These are phyloP conservation scores for Holothuria scabra DNA, from an alignment of 53 echinoderm and acorn worm species.

Conservation along the genomic window DNA sequence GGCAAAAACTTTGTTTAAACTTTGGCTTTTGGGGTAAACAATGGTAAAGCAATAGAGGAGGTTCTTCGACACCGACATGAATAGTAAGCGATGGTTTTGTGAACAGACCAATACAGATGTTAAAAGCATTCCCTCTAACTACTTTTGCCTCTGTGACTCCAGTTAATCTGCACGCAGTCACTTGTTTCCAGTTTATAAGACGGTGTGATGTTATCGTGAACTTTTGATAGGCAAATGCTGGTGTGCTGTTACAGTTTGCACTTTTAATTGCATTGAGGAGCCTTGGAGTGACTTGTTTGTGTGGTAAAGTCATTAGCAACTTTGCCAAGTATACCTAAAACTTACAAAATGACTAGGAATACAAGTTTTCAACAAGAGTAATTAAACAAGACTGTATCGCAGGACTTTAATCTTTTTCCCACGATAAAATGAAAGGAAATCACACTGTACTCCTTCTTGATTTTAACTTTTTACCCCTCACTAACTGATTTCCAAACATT, in stretches of 20 bases:
- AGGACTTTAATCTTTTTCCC: not conserved
- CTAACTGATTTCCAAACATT: not conserved
- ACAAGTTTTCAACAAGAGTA: slow-evolving; percentile 1
- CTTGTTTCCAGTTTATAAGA: not conserved
- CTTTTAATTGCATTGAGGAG: slow-evolving; percentile 11
- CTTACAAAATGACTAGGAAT: not conserved
- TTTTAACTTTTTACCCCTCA: not conserved
- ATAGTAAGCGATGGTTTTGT: not conserved
- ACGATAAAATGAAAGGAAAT: not conserved
- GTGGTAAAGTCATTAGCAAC: slow-evolving; percentile 23
- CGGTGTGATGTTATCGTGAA: slow-evolving; percentile 9
- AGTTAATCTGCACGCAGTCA: not conserved
- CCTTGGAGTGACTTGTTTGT: not conserved
- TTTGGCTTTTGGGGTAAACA: too few relatives aligned
- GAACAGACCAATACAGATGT: slow-evolving; percentile 8
- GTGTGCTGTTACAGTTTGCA: not conserved
- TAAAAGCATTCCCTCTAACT: slow-evolving; percentile 7
- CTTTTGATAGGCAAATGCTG: not conserved
- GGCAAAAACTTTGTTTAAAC: not conserved
- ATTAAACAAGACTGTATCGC: not conserved
- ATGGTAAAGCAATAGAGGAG: slow-evolving; percentile 43
- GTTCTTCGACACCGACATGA: slow-evolving; percentile 19
- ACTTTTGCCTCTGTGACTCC: not conserved
- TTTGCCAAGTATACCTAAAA: slow-evolving; percentile 4
- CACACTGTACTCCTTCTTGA: not conserved